Evolutionary conservation across 2,797 vertebrate genomes (phyloP).

Genomic region (Tiaroga cobitis): DNA sequence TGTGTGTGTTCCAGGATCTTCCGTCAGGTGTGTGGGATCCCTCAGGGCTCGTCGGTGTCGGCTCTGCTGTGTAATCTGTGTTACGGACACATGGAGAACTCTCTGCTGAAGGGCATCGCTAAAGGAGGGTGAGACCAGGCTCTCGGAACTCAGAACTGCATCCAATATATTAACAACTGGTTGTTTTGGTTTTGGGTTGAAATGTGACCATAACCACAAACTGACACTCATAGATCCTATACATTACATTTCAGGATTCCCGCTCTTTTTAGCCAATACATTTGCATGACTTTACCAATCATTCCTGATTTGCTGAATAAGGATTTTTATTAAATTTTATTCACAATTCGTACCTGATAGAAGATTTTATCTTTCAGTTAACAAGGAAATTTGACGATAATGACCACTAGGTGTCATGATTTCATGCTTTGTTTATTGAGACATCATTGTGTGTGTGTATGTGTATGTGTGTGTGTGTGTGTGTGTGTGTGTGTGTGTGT

Average conservation of each 20-base stretch:
- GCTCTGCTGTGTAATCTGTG: constrained; percentile 91
- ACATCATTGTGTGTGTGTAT: no score
- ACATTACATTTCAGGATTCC: neutral
- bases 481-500: neutral
- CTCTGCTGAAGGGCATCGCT: constrained; percentile 73
- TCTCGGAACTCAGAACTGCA: no score
- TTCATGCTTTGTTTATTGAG: neutral
- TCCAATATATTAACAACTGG: rapidly evolving
- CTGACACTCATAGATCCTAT: no score
- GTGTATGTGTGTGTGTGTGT: neutral
- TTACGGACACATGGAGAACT: constrained; percentile 94
- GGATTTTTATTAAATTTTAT: no score
- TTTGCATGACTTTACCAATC: no score
- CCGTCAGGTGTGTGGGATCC: constrained; percentile 86
- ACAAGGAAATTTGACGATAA: neutral
- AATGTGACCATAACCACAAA: no score
- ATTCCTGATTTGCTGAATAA: no score
- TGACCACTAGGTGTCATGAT: neutral
- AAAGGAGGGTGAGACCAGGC: constrained; percentile 79
- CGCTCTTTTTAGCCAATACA: no score
- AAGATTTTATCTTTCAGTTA: neutral
- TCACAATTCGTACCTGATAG: no score
- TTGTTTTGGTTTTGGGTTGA: no score
- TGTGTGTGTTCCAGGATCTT: constrained; percentile 78
- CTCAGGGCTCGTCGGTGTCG: constrained; percentile 91